Base-by-base conservation (phyloP, 2,797 vertebrate species). In the Ispidina lecontei region DNA sequence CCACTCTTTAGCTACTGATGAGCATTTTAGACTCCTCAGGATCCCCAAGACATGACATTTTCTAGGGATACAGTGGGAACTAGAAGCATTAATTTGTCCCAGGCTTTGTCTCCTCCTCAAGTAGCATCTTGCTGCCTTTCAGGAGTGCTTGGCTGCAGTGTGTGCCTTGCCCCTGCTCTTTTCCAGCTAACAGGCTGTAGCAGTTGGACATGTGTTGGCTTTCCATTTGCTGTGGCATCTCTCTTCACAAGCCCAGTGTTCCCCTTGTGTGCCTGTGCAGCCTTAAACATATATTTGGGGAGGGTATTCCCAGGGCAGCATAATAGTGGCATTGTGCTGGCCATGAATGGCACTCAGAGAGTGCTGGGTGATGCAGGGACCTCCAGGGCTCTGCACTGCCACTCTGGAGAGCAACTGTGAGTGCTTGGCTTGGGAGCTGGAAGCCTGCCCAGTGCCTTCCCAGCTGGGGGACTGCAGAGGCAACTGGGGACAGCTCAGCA, bases 201-300 rank as follows among this genome's bases (percentile, higher is more conserved):
- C 6, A 13, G 23, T 11, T 9, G 2, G 10, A 7, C 21, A 0
- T 19, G 79, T 20, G 71, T 12, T 68, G 23, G 2, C n/a, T 71
- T 60, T 31, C 74, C 5, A 0, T 35, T 19, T 25, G 6, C 16
- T 18, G 5, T 52, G 47, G 79, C 65, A 17, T 62, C 69, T 6
- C 69, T 6, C 31, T 55, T 33, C 15, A 91, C 87, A 95, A 26
- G 85, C 43, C 55, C 2, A 76, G 87, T 0, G 87, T 39, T 87
- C 91, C 91, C 95, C 21, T 8, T 72, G 82, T 15, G 69, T 39
- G 28, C 4, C 92, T 83, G 69, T 13, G 25, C 82, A 80, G 72
- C 70, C 4, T 71, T 96, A 93, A 95, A 87, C 94, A 95, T n/a
- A 94, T 86, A 95, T 94, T 96, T 96, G 89, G 95, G 95, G 89